A percentile compares a stretch with the other conserved stretches of the same genome.
Evolutionary conservation across 2,888 invertebrate species (phyloP).

Genomic region (Meliscaeva auricollis): DNA sequence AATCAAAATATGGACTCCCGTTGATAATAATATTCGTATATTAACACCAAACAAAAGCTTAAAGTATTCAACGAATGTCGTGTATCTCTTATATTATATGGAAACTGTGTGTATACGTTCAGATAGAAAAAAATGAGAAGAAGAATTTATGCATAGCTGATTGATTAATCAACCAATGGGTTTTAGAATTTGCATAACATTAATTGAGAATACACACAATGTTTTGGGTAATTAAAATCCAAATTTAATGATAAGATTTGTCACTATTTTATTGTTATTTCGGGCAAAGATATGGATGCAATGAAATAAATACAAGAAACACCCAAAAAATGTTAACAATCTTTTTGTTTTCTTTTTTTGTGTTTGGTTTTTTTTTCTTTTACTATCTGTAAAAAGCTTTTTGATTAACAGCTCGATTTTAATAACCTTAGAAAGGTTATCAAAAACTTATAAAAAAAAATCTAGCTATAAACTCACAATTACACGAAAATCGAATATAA

Average conservation of each 20-base stretch:
- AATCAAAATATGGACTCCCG: constrained; percentile 56
- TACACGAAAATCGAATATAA: not conserved
- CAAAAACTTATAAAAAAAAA: constrained; percentile 29
- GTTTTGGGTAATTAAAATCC: constrained; percentile 69
- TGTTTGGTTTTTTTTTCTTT: not conserved
- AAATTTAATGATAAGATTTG: constrained; percentile 66
- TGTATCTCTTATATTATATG: not conserved
- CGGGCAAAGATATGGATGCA: not conserved
- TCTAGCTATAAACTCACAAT: not conserved
- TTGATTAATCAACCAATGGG: constrained; percentile 59
- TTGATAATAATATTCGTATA: constrained; percentile 59
- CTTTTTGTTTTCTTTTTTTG: not conserved
- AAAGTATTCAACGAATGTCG: constrained; percentile 23
- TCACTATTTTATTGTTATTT: constrained; percentile 21
- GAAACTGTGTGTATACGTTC: too few relatives aligned
- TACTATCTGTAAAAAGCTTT: not conserved
- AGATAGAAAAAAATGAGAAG: not conserved
- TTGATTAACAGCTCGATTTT: constrained; percentile 46
- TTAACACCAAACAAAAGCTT: constrained; percentile 56
- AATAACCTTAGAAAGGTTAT: constrained; percentile 48
- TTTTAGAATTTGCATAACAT: constrained; percentile 65
- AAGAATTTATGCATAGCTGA: constrained; percentile 41
- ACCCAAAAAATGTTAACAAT: not conserved
- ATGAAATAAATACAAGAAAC: not conserved
- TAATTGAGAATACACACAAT: constrained; percentile 52